Evolutionary conservation across 2,113 vertebrate genomes (phyloP).

Genomic region (Zosterops hypoxanthus): DNA sequence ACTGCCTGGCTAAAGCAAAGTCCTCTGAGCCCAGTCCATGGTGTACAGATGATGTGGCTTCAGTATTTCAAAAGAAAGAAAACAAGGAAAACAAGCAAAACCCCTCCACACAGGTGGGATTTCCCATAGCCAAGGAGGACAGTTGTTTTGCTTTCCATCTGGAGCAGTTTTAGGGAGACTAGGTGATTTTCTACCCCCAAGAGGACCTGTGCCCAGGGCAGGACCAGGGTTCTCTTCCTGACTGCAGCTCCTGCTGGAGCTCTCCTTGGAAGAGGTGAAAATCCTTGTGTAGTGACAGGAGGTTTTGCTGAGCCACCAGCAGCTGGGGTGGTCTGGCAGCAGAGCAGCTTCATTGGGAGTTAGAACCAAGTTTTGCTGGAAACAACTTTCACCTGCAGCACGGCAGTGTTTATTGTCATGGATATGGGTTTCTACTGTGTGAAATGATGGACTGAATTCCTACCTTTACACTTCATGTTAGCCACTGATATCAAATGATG

Average conservation of each 20-base stretch:
- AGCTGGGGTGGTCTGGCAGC: neutral
- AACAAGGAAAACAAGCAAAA: neutral
- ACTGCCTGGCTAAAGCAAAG: neutral
- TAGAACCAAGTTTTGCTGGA: neutral
- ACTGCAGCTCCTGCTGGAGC: neutral
- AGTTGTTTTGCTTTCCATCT: neutral
- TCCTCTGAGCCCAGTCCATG: neutral
- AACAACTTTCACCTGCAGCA: neutral
- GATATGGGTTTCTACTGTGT: neutral
- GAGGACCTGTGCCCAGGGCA: neutral
- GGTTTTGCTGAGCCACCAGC: neutral
- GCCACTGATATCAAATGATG: accelerated
- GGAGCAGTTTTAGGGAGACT: neutral
- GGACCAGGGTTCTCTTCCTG: neutral
- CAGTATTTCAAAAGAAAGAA: neutral
- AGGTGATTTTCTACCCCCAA: neutral
- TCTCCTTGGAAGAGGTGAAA: neutral
- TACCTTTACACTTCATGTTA: neutral
- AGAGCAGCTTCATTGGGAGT: neutral
- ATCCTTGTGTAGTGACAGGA: neutral
- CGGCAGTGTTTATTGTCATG: neutral
- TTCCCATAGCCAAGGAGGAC: neutral
- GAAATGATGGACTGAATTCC: neutral
- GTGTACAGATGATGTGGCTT: neutral
- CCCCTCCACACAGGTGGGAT: neutral